phyloP scores from a whole-genome alignment of 2,797 vertebrate species.

The Tragopan temminckii region DNA sequence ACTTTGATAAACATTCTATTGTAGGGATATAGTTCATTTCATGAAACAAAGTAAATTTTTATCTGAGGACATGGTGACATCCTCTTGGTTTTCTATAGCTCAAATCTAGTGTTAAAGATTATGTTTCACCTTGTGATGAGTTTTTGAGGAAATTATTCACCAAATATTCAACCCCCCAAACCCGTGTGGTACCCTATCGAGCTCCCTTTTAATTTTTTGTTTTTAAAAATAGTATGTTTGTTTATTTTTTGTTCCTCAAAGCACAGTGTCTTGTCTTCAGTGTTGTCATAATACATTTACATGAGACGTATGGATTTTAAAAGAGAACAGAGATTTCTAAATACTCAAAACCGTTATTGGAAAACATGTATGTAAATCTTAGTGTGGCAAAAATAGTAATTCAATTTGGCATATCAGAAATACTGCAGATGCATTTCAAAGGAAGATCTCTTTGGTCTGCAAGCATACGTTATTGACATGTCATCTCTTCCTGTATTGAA shows the following conservation, averaged over 20 bases:
- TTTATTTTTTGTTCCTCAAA: not conserved
- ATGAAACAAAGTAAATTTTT: not conserved
- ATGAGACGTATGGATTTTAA: not conserved
- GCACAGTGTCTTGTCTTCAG: not conserved
- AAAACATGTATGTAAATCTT: not conserved
- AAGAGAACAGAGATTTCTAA: not conserved
- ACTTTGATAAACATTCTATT: not conserved
- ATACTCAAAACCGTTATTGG: not conserved
- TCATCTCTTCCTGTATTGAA: not conserved
- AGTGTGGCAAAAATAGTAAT: not conserved
- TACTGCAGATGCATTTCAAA: not conserved
- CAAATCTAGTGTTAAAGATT: not conserved
- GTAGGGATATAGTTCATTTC: not conserved
- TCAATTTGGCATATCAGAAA: not conserved
- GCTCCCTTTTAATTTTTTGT: not conserved
- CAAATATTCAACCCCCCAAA: not conserved
- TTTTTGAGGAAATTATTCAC: not conserved
- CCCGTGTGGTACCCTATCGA: fast-evolving
- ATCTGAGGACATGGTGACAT: not conserved
- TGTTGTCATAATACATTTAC: not conserved
- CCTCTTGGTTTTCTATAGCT: not conserved
- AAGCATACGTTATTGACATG: not conserved
- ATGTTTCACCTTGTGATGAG: fast-evolving
- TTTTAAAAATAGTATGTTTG: not conserved
- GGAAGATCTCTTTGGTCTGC: not conserved